These are phyloP conservation scores for Nipponia nippon DNA, from an alignment of 2,113 vertebrate genomes.

Conservation along the genomic window DNA sequence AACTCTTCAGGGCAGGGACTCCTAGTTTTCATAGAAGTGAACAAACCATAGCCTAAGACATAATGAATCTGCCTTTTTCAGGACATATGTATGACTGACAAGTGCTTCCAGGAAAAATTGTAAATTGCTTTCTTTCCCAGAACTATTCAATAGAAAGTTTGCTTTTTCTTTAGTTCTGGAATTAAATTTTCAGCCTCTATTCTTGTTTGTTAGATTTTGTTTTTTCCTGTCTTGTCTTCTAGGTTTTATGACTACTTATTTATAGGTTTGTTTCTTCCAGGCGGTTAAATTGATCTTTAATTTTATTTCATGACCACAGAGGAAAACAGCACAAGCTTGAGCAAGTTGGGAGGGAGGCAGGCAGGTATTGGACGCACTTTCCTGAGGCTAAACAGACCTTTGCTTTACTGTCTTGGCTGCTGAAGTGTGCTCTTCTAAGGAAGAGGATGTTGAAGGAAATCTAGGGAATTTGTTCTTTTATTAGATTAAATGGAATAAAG, in stretches of 20 bases:
- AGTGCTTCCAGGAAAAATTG: background rate
- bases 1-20: background rate
- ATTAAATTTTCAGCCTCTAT: constrained; percentile 2
- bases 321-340: constrained; percentile 41
- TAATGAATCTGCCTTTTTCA: background rate
- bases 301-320: constrained; percentile 57
- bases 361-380: background rate
- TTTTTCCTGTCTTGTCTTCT: constrained; percentile 51
- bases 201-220: background rate
- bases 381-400: constrained; percentile 56
- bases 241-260: constrained; percentile 49
- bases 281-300: constrained; percentile 57
- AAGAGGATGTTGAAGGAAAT: background rate
- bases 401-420: background rate
- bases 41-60: background rate
- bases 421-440: background rate
- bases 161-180: background rate
- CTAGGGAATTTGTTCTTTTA: background rate
- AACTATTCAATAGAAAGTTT: background rate
- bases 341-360: constrained; percentile 41
- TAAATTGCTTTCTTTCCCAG: background rate
- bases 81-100: background rate
- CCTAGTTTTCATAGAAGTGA: background rate
- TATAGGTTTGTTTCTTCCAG: constrained; percentile 61
- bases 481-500: background rate